These are phyloP conservation scores for Brevimyrus niger DNA, from an alignment of 2,113 vertebrate species.

Conservation along the genomic window DNA sequence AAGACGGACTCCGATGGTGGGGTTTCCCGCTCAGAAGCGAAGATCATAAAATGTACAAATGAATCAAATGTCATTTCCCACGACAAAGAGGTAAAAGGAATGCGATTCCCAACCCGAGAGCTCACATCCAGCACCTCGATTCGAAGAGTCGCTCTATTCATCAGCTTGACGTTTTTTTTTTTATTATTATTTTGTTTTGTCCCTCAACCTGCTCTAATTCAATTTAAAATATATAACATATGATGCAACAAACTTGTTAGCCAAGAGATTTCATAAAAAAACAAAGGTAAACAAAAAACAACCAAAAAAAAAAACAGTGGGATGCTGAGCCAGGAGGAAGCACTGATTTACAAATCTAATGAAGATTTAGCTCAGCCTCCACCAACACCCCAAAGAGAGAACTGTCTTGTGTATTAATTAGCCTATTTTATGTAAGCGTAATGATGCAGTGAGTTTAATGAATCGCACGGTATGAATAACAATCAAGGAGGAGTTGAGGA, in stretches of 20 bases:
- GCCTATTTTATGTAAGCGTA: conserved; percentile 29
- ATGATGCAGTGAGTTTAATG: conserved; percentile 24
- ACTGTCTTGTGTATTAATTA: conserved; percentile 30
- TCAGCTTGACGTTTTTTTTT: neutral
- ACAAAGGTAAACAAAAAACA: neutral
- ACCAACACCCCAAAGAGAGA: neutral
- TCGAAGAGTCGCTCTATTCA: neutral
- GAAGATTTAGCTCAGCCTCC: conserved; percentile 18
- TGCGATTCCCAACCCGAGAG: neutral
- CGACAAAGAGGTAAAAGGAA: neutral
- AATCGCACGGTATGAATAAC: conserved; percentile 25
- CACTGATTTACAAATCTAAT: conserved; percentile 13
- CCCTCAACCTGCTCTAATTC: neutral
- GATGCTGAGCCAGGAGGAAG: neutral
- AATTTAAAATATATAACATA: neutral
- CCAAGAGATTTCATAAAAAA: neutral
- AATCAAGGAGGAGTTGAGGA: conserved; percentile 19
- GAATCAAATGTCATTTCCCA: conserved; percentile 3
- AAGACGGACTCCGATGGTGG: neutral
- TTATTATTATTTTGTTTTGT: neutral
- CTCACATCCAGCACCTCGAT: neutral
- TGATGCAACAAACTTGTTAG: neutral
- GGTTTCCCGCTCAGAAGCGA: neutral
- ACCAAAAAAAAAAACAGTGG: neutral
- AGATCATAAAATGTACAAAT: neutral